Conservation (phyloP, 2,113 vertebrate species). For the Pycnonotus jocosus region DNA sequence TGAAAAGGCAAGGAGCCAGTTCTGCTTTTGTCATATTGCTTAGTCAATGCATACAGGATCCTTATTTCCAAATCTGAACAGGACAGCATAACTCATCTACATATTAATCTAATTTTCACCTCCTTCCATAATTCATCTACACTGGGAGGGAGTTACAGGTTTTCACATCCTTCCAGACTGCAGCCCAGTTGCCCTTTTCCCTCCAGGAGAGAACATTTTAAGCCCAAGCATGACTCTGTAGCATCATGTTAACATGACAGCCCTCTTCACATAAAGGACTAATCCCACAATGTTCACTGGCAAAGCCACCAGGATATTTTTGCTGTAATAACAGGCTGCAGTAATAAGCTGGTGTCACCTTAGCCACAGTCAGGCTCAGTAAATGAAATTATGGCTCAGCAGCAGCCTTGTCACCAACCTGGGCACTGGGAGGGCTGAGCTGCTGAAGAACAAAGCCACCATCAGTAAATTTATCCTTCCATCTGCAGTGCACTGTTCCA, state of each 20-base stretch:
- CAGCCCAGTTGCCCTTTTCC: neutral
- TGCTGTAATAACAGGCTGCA: neutral
- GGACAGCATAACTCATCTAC: neutral
- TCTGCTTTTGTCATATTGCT: neutral
- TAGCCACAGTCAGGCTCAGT: neutral
- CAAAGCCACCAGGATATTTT: neutral
- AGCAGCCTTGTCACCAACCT: rapidly evolving
- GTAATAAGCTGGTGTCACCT: neutral
- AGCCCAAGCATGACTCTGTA: neutral
- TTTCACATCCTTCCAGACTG: neutral
- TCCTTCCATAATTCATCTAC: neutral
- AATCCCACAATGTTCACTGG: rapidly evolving
- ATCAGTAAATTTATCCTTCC: neutral
- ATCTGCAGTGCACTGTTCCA: neutral
- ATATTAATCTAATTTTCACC: neutral
- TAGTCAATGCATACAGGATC: neutral
- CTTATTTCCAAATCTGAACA: neutral
- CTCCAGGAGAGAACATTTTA: neutral
- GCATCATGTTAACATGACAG: neutral
- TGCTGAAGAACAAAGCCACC: neutral
- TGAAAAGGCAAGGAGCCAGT: neutral
- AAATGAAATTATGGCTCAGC: neutral
- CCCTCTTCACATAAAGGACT: neutral
- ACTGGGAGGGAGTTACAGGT: neutral
- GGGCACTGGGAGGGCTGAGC: neutral